Conservation (phyloP, 1,140 invertebrate genomes). For the Aphidius gifuensis region DNA sequence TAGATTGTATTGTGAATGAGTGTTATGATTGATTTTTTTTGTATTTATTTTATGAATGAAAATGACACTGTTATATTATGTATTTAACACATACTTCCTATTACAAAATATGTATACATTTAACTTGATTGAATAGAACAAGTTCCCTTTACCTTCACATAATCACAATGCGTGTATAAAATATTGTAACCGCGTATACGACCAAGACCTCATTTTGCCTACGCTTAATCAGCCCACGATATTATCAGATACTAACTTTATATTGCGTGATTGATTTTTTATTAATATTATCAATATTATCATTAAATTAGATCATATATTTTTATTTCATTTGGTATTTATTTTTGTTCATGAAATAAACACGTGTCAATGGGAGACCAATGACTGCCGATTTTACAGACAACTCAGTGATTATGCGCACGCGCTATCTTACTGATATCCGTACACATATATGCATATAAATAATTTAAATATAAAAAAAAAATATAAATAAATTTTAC, state of each 20-base stretch:
- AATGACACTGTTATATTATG: conserved; percentile 13
- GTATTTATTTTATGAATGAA: conserved; percentile 15
- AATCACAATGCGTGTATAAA: background rate
- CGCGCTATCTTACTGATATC: too few relatives aligned
- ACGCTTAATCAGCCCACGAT: conserved; percentile 8
- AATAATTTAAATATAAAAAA: too few relatives aligned
- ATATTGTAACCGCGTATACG: background rate
- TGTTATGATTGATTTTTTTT: conserved; percentile 1
- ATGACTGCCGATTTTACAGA: too few relatives aligned
- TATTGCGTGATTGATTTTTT: conserved; percentile 13
- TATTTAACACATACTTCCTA: conserved; percentile 16
- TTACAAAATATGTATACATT: background rate
- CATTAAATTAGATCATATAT: too few relatives aligned
- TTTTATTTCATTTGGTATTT: too few relatives aligned
- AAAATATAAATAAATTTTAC: too few relatives aligned
- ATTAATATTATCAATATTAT: background rate
- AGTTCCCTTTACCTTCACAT: background rate
- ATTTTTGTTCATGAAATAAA: too few relatives aligned
- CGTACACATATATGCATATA: background rate
- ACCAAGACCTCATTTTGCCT: conserved; percentile 32
- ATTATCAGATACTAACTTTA: background rate
- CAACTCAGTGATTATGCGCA: too few relatives aligned
- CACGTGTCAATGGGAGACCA: too few relatives aligned
- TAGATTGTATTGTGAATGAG: background rate
- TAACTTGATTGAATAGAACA: too few relatives aligned